Percentiles rank a stretch among this genome's conserved stretches.
Evolutionary conservation across 2,113 vertebrate genomes (phyloP).

Genomic region (Catharus fuscescens): DNA sequence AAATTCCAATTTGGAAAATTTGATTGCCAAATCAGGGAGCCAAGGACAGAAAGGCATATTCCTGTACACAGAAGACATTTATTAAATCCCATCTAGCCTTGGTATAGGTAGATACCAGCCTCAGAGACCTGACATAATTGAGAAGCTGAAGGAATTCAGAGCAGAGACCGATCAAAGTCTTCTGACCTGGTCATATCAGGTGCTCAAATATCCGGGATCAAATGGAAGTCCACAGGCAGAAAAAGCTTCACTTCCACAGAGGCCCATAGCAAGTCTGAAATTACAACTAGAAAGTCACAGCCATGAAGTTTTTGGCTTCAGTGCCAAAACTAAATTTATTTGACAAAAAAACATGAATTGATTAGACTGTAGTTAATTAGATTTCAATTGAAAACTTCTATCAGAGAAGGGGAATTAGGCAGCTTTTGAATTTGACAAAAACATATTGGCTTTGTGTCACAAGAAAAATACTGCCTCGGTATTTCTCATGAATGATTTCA

Average conservation of each 20-base stretch:
- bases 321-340: not conserved
- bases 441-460: constrained; percentile 9
- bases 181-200: not conserved
- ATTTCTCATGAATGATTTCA: constrained; percentile 5
- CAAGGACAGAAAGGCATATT: not conserved
- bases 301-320: not conserved
- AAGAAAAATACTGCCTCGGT: not conserved
- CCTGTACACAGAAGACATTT: not conserved
- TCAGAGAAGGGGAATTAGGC: constrained; percentile 17
- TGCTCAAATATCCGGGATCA: not conserved
- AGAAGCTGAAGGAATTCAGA: not conserved
- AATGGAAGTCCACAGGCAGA: not conserved
- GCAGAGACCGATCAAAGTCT: not conserved
- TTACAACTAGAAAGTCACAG: not conserved
- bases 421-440: constrained; percentile 56
- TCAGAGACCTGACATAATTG: not conserved
- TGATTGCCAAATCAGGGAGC: not conserved
- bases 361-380: constrained; percentile 58
- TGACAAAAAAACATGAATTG: constrained; percentile 39
- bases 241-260: not conserved
- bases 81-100: not conserved
- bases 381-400: constrained; percentile 39
- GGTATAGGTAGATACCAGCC: not conserved
- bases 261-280: not conserved
- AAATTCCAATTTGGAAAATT: not conserved